phyloP scores from a whole-genome alignment of 2,888 invertebrate species.

The Cerastis rubricosa region DNA sequence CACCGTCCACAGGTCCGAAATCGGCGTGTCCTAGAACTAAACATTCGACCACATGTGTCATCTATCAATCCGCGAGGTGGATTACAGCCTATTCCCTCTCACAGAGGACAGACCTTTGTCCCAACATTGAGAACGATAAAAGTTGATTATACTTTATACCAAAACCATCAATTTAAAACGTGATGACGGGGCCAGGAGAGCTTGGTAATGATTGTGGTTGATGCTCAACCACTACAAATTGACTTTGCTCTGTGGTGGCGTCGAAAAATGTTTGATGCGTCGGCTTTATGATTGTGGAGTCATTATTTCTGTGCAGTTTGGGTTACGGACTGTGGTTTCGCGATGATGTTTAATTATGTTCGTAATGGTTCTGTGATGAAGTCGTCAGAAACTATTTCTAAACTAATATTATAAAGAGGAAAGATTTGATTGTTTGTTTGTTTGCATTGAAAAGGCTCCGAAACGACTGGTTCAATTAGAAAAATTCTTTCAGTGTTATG shows the following conservation, averaged over 20 bases:
- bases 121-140: not conserved
- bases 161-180: constrained; percentile 62
- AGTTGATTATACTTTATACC: not conserved
- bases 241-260: constrained; percentile 64
- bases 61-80: not conserved
- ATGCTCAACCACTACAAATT: constrained; percentile 71
- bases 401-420: too few relatives aligned
- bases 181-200: constrained; percentile 56
- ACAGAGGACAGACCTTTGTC: not conserved
- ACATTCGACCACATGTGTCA: not conserved
- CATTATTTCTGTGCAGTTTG: constrained; percentile 34
- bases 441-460: too few relatives aligned
- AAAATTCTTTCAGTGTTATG: too few relatives aligned
- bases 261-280: constrained; percentile 56
- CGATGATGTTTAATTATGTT: constrained; percentile 33
- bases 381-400: not conserved
- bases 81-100: not conserved
- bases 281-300: constrained; percentile 35
- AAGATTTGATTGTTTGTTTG: too few relatives aligned
- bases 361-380: not conserved
- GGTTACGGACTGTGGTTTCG: constrained; percentile 6
- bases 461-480: too few relatives aligned
- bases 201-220: constrained; percentile 71
- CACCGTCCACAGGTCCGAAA: too few relatives aligned
- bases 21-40: not conserved